Evolutionary conservation across 2,888 invertebrate genomes (phyloP).

Genomic region (Tinea trinotella): DNA sequence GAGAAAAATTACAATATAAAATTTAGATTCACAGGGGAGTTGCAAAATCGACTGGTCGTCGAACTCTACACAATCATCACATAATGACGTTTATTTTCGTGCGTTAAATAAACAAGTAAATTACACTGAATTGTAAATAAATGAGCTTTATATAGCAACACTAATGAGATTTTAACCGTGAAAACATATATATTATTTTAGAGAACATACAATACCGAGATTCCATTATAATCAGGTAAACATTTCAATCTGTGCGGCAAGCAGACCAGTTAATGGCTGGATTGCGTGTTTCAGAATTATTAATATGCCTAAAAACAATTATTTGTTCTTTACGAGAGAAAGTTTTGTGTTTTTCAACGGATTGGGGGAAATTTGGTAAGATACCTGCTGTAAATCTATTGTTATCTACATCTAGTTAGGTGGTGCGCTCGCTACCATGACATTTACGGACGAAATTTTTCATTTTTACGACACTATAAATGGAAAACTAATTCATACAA

Average conservation of each 20-base stretch:
- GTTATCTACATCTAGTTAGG: slow-evolving; percentile 16
- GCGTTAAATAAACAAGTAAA: not conserved
- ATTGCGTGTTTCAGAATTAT: slow-evolving; percentile 14
- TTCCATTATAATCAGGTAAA: slow-evolving; percentile 15
- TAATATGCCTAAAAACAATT: slow-evolving; percentile 17
- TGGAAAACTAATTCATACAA: not conserved
- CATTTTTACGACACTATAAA: slow-evolving; percentile 5
- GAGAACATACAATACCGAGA: not conserved
- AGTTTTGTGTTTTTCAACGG: slow-evolving; percentile 17
- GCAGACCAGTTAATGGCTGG: slow-evolving; percentile 11
- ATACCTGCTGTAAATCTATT: slow-evolving; percentile 17
- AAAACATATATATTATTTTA: not conserved
- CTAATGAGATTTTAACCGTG: not conserved
- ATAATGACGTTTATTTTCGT: not conserved
- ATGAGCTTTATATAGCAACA: not conserved
- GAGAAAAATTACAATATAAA: too few relatives aligned
- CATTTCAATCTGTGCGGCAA: slow-evolving; percentile 4
- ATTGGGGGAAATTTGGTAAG: slow-evolving; percentile 14
- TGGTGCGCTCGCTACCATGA: slow-evolving; percentile 13
- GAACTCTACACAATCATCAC: too few relatives aligned
- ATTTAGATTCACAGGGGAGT: too few relatives aligned
- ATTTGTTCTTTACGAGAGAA: slow-evolving; percentile 13
- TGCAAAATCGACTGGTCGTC: too few relatives aligned
- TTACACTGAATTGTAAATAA: not conserved
- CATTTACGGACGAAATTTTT: slow-evolving; percentile 10